A percentile compares a stretch with the other conserved stretches of the same genome.
Evolutionary conservation across 2,888 invertebrate genomes (phyloP).

Genomic region (Synergus japonicus): DNA sequence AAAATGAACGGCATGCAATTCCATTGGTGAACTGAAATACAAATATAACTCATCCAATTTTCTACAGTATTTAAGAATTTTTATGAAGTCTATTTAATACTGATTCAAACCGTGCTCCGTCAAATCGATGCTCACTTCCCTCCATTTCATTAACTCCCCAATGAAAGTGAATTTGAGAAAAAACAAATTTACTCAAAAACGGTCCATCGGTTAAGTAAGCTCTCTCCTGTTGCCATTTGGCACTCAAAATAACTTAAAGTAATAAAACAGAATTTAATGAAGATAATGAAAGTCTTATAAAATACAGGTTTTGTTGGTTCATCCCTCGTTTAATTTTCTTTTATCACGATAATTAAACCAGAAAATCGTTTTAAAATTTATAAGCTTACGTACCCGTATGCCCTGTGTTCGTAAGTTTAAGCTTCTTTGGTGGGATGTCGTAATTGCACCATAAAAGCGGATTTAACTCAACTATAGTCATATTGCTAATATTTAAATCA

Average conservation of each 20-base stretch:
- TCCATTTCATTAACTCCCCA: slow-evolving; percentile 82
- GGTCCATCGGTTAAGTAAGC: slow-evolving; percentile 82
- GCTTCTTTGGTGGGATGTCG: slow-evolving; percentile 81
- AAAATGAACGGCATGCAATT: slow-evolving; percentile 82
- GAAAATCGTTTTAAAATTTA: slow-evolving; percentile 20
- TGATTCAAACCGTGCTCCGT: slow-evolving; percentile 73
- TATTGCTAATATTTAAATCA: slow-evolving; percentile 75
- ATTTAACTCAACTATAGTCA: slow-evolving; percentile 76
- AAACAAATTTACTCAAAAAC: slow-evolving; percentile 80
- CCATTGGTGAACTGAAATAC: slow-evolving; percentile 79
- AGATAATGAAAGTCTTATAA: not conserved
- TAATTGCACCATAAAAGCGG: slow-evolving; percentile 78
- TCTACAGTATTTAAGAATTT: slow-evolving; percentile 23
- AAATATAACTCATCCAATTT: not conserved
- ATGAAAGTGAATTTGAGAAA: slow-evolving; percentile 85
- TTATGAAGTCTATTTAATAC: slow-evolving; percentile 48
- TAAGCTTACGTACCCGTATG: slow-evolving; percentile 79
- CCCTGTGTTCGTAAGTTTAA: slow-evolving; percentile 84
- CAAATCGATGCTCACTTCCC: slow-evolving; percentile 84
- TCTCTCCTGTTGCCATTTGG: slow-evolving; percentile 81
- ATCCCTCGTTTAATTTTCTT: not conserved
- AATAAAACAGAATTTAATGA: not conserved
- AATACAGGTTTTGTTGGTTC: not conserved
- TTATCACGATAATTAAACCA: slow-evolving; percentile 26
- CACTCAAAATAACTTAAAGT: slow-evolving; percentile 80